Evolutionary conservation across 2,113 vertebrate species (phyloP).

Genomic region (Cacatua alba): DNA sequence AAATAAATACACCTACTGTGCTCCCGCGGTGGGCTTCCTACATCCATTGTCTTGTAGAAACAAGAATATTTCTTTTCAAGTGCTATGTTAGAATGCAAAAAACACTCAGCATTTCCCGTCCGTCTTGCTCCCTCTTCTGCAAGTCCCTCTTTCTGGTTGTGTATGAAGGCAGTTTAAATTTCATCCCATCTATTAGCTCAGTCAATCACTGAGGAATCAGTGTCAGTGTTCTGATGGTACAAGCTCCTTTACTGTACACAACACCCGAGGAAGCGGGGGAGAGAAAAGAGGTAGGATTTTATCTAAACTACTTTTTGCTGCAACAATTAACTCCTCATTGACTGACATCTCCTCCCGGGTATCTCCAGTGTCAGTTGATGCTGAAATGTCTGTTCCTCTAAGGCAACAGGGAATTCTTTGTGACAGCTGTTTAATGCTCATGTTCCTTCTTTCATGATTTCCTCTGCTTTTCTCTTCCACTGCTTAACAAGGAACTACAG

Average conservation of each 20-base stretch:
- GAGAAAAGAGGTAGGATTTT: conserved; percentile 42
- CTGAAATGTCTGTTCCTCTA: not conserved
- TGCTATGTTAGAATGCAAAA: conserved; percentile 35
- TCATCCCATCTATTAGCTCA: conserved; percentile 67
- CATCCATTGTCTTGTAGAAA: conserved; percentile 76
- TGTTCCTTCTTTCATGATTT: not conserved
- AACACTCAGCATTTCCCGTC: conserved; percentile 48
- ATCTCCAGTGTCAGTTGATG: not conserved
- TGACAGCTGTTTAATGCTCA: conserved; percentile 7
- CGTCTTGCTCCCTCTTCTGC: conserved; percentile 40
- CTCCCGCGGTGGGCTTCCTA: conserved; percentile 76
- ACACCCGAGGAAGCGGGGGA: conserved; percentile 7
- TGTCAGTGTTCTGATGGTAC: conserved; percentile 15
- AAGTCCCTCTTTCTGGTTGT: conserved; percentile 3
- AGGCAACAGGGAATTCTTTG: not conserved
- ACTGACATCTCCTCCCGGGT: not conserved
- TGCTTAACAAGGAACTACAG: not conserved
- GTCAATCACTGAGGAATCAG: conserved; percentile 64
- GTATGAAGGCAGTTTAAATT: conserved; percentile 71
- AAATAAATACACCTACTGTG: conserved; percentile 81
- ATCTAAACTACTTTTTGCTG: conserved; percentile 46
- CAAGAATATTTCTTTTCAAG: not conserved
- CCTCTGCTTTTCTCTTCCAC: not conserved
- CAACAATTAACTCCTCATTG: conserved; percentile 50
- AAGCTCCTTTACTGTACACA: conserved; percentile 1